These are phyloP conservation scores for Mesembrinibis cayennensis DNA, from an alignment of 2,113 vertebrate species.

Conservation along the genomic window DNA sequence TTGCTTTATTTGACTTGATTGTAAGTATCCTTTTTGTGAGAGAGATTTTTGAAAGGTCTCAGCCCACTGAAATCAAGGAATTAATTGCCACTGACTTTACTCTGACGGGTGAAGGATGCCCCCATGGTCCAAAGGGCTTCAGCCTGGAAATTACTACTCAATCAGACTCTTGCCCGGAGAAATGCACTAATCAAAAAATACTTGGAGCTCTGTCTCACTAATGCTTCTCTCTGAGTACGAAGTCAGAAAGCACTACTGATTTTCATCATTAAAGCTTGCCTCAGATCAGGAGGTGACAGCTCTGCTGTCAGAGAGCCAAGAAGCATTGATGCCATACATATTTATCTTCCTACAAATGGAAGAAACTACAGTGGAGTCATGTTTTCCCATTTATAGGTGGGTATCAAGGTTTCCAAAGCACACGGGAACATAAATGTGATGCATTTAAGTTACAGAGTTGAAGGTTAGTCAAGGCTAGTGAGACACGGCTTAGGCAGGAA, in stretches of 20 bases:
- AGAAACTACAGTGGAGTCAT: background rate
- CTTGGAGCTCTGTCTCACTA: background rate
- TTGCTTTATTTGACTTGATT: background rate
- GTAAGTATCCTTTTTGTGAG: background rate
- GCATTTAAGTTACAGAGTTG: background rate
- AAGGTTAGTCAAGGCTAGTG: background rate
- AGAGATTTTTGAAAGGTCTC: background rate
- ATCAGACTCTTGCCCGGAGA: slow-evolving; percentile 1
- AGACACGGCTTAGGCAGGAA: background rate
- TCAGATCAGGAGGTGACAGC: slow-evolving; percentile 15
- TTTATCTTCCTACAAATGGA: slow-evolving; percentile 28
- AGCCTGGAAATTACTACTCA: slow-evolving; percentile 41
- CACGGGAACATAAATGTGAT: background rate
- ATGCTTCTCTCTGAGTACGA: background rate
- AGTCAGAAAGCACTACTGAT: slow-evolving; percentile 19
- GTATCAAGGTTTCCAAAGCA: background rate
- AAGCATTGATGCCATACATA: background rate
- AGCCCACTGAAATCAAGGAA: background rate
- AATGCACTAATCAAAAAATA: slow-evolving; percentile 13
- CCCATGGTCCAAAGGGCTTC: background rate
- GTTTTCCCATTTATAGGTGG: background rate
- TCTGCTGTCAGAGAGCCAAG: background rate
- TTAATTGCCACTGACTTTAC: background rate
- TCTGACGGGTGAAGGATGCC: background rate
- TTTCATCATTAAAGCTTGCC: slow-evolving; percentile 17